Base-by-base conservation (phyloP, 2,113 vertebrate species). In the Rhadina sibilatrix region DNA sequence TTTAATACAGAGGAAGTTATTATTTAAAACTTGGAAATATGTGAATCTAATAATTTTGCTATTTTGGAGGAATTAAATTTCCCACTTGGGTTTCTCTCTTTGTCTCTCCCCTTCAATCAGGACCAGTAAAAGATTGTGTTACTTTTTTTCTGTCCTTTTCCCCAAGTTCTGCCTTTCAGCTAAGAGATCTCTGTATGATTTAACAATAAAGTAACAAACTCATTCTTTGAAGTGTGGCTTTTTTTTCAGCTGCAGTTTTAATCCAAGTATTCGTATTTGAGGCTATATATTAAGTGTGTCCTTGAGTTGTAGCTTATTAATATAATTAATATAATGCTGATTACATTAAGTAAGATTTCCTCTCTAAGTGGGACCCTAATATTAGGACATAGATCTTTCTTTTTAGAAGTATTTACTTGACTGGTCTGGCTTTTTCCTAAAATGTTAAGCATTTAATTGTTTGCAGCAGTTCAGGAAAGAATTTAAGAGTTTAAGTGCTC, bases 81-180 rank as follows among this genome's bases (percentile, higher is more conserved):
- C 6, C 15, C 5, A 3, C 6, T 30, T 77, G 30, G 5, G 21
- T 40, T 79, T 87, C 23, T 71, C 65, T 35, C 1, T 15, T 7
- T 44, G 1, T 9, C 21, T 11, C 5, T 37, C 4, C 3, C 1
- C 3, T 3, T 6, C 7, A 53, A 0, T 17, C 24, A 25, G 24
- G 10, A 22, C 10, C 11, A 23, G 5, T 15, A 56, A 52, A 79
- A 14, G 6, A 18, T 3, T 42, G 1, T 13, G 3, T 38, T 69
- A 10, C 9, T 24, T 31, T 11, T 11, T 50, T 52, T 63, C 14
- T 74, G 12, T 10, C 30, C 19, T 46, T 91, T 87, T 71, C 30
- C 46, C 19, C 10, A 61, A 19, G 5, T 14, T 33, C 84, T n/a
- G 14, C 15, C 10, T 66, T 87, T 44, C 40, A 83, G 8, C 21